These are phyloP conservation scores for Chauna torquata DNA, from an alignment of 2,113 vertebrate species.

Conservation along the genomic window DNA sequence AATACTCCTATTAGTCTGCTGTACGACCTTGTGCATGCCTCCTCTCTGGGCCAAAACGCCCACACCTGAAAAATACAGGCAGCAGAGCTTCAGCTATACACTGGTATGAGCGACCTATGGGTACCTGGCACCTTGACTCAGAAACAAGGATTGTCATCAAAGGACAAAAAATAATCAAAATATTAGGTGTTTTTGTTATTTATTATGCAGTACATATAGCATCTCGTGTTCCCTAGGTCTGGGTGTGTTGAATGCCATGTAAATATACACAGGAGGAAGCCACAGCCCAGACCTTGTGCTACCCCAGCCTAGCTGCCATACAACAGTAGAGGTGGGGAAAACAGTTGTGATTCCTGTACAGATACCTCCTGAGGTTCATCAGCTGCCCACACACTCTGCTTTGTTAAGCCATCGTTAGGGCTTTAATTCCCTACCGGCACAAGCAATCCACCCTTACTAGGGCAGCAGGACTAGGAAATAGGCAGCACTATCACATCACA, in stretches of 20 bases:
- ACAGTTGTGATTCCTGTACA: rapidly evolving
- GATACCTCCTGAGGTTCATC: not conserved
- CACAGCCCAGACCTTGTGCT: not conserved
- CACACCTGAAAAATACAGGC: not conserved
- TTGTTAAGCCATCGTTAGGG: not conserved
- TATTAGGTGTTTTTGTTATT: not conserved
- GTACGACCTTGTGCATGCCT: not conserved
- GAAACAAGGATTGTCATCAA: not conserved
- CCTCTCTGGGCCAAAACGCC: not conserved
- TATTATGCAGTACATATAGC: rapidly evolving
- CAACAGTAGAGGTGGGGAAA: not conserved
- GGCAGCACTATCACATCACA: not conserved
- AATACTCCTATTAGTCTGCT: not conserved
- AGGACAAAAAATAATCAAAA: not conserved
- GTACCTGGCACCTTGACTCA: not conserved
- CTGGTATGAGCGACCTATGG: too few species aligned
- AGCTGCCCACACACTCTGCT: not conserved
- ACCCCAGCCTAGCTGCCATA: not conserved
- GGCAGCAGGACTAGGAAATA: not conserved
- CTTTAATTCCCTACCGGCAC: rapidly evolving
- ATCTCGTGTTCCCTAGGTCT: rapidly evolving
- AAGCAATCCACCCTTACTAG: not conserved
- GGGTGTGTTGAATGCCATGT: rapidly evolving
- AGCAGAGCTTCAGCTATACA: rapidly evolving
- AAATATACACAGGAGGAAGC: not conserved